Base-by-base conservation (phyloP, 2,113 vertebrate genomes). In the Pitta sordida region DNA sequence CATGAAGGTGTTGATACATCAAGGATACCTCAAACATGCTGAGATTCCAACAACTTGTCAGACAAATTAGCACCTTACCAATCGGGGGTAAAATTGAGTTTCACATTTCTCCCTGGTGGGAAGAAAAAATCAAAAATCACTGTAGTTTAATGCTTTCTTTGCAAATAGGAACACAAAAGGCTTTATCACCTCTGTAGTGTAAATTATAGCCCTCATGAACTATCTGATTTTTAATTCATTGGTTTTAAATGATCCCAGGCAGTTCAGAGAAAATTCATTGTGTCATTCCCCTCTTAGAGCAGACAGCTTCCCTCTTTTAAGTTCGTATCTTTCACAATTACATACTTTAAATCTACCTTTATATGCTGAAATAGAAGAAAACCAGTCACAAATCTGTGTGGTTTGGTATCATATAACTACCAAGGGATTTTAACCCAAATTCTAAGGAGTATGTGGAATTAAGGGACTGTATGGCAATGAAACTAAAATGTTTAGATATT, bases 1-100 rank as follows among this genome's bases (percentile, higher is more conserved):
- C 98, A 98, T 97, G 97, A 98, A 98, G 97, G 98, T 98, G 98
- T 98, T 98, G 98, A 98, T 98, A 98, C 98, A 98, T 98, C 99
- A 99, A 99, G 98, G 98, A 98, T 98, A 98, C 96, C 97, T 98
- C 97, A 98, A 98, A 98, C 98, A 98, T 97, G 98, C 98, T 98
- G 97, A 95, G 97, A 98, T 98, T 98, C 97, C 97, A 98, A 97
- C 97, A 98, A 97, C 98, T 98, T 98, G 98, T 98, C 98, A 98
- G 98, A 98, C 98, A 98, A 99, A 99, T 99, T 98, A 99, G 98
- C 98, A 98, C 98, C 97, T 98, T 97, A 94, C 96, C 97, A 97
- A 96, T 96, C 85, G 91, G 96, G 98, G 97, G 97, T 98, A 98
- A 98, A 98, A 98, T 97, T 97, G 97, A 98, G 97, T 97, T 98